These are phyloP conservation scores for Lasioglossum calceatum DNA, from an alignment of 2,888 invertebrate species.

Conservation along the genomic window DNA sequence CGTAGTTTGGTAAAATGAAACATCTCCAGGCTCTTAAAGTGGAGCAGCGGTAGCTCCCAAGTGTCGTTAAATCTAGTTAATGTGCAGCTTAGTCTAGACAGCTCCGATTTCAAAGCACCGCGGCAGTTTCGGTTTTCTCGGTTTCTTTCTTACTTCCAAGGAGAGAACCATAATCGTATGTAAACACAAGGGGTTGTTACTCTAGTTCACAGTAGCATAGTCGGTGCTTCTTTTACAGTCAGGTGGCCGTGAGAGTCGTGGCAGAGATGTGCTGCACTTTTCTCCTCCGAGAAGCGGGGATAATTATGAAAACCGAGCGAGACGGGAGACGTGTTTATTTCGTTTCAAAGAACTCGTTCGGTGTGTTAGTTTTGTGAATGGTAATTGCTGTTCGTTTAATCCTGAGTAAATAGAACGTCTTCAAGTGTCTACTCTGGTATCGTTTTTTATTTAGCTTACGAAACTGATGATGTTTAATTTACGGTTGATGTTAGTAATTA, in stretches of 20 bases:
- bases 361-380: not conserved
- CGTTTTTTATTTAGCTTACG: too few relatives aligned
- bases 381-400: not conserved
- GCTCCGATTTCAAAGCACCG: conserved; percentile 65
- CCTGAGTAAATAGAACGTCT: not conserved
- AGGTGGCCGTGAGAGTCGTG: conserved; percentile 54
- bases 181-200: conserved; percentile 47
- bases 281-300: not conserved
- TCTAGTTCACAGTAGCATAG: conserved; percentile 49
- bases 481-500: too few relatives aligned
- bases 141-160: conserved; percentile 40
- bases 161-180: conserved; percentile 51
- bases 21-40: conserved; percentile 2
- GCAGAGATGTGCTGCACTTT: conserved; percentile 1
- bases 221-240: conserved; percentile 16
- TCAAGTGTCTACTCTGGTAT: too few relatives aligned
- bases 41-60: conserved; percentile 23
- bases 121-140: conserved; percentile 2
- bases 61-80: conserved; percentile 57
- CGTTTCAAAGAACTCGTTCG: not conserved
- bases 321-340: not conserved
- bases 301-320: not conserved
- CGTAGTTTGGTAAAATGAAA: conserved; percentile 30
- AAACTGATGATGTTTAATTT: too few relatives aligned
- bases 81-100: conserved; percentile 47